These are phyloP conservation scores for Anarsia innoxiella DNA, from an alignment of 2,888 invertebrate species.

Conservation along the genomic window DNA sequence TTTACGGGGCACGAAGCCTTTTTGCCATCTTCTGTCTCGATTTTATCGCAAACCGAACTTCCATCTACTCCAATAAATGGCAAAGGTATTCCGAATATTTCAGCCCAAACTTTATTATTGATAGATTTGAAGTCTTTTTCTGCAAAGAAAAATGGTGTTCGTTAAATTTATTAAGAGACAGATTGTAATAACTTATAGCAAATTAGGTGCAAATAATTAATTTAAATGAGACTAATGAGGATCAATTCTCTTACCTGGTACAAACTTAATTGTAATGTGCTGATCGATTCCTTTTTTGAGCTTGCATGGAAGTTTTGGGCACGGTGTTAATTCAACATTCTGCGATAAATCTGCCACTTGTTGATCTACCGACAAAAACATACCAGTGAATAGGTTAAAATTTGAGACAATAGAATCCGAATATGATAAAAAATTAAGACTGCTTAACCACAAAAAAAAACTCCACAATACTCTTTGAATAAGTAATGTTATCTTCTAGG, in stretches of 20 bases:
- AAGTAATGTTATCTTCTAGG: too few species aligned
- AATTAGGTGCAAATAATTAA: too few species aligned
- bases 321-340: conserved; percentile 74
- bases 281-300: conserved; percentile 77
- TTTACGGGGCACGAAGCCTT: conserved; percentile 80
- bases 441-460: too few species aligned
- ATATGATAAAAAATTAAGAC: too few species aligned
- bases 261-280: conserved; percentile 74
- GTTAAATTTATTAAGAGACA: too few species aligned
- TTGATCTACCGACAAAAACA: conserved; percentile 40
- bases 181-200: too few species aligned
- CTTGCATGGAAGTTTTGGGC: conserved; percentile 78
- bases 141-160: too few species aligned
- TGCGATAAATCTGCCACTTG: conserved; percentile 45
- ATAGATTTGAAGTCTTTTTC: conserved; percentile 70
- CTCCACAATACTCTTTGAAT: too few species aligned
- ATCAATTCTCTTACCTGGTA: conserved; percentile 73
- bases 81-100: conserved; percentile 76
- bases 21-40: conserved; percentile 73
- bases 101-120: conserved; percentile 77
- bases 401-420: too few species aligned
- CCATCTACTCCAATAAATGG: conserved; percentile 88
- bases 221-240: too few species aligned
- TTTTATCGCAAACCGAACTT: conserved; percentile 77
- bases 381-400: background rate